These are phyloP conservation scores for Rhinolophus sinicus DNA, from an alignment of 2,113 vertebrate species.

Conservation along the genomic window DNA sequence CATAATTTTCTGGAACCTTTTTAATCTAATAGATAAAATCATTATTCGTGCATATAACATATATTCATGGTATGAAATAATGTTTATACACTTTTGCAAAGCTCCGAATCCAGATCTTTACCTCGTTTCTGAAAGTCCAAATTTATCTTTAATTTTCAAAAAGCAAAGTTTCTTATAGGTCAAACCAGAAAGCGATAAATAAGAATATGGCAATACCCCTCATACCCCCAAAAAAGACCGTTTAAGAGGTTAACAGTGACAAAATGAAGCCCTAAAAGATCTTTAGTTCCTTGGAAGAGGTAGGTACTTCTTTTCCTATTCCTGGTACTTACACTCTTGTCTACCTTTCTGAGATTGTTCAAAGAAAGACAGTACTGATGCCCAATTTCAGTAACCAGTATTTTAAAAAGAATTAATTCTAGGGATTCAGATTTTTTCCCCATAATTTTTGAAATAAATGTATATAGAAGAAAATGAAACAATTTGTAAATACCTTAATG, in stretches of 20 bases:
- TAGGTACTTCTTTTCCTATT: neutral
- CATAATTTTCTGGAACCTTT: slow-evolving; percentile 36
- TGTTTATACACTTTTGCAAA: slow-evolving; percentile 5
- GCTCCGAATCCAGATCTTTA: neutral
- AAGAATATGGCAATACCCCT: neutral
- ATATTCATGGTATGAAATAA: slow-evolving; percentile 35
- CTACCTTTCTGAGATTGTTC: neutral
- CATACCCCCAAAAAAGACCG: neutral
- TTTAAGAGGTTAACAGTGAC: neutral
- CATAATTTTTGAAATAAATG: slow-evolving; percentile 56
- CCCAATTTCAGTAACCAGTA: neutral
- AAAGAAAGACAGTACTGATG: neutral
- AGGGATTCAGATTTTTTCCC: neutral
- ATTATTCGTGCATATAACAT: neutral
- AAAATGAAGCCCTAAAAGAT: neutral
- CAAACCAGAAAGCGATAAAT: slow-evolving; percentile 2
- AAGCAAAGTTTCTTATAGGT: slow-evolving; percentile 11
- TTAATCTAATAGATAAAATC: neutral
- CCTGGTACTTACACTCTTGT: neutral
- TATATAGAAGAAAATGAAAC: neutral
- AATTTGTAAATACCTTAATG: neutral
- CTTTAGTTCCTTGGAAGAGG: neutral
- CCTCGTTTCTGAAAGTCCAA: neutral
- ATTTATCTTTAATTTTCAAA: slow-evolving; percentile 43
- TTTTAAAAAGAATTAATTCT: slow-evolving; percentile 11